Base-by-base conservation (phyloP, 1,140 invertebrate species). In the Calliopsis andreniformis region DNA sequence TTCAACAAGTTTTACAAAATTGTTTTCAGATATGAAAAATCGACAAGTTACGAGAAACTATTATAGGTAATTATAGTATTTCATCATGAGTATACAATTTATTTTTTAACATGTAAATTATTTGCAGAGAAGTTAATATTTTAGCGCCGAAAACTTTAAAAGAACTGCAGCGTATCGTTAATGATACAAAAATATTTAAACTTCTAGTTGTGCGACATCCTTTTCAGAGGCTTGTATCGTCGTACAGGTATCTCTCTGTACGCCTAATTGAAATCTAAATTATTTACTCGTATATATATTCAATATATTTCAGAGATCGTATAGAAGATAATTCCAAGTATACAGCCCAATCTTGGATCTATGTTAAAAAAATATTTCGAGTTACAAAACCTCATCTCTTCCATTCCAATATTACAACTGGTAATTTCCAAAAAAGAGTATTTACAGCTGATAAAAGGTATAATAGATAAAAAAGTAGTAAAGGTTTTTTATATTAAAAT, bases 201-300 rank as follows among this genome's bases (percentile, higher is more conserved):
- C 90, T 94, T 67, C 63, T 94, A 1, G 72, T 92, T 20, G 92
- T 93, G 0, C 88, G 93, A 45, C 92, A 93, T 86, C 93, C 93
- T 0, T 93, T 93, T 79, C 88, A 93, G 68, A 87, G 93, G 12
- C 73, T 93, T 1, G 89, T 93, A 6, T 93, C 93, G n/a, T 90
- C 92, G 0, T 93, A 92, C 69, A 89, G 90, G 90, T 91, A 88
- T 35, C 18, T 45, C 47, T 77, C 66, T n/a, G n/a, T 77, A 58
- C 14, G 32, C 16, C 1, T 32, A 5, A 51, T 14, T 61, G 0
- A 4, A 14, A 0, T 0, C 32, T 42, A 14, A 23, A 28, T 6
- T 42, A 30, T 25, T 56, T 16, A 43, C 12, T n/a, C 10, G 5
- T 69, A n/a, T n/a, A 42, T 55, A n/a, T 61, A 23, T 23, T 23